Conservation (phyloP, 92 coral and sea anemone species). For the Palythoa heliodiscus region DNA sequence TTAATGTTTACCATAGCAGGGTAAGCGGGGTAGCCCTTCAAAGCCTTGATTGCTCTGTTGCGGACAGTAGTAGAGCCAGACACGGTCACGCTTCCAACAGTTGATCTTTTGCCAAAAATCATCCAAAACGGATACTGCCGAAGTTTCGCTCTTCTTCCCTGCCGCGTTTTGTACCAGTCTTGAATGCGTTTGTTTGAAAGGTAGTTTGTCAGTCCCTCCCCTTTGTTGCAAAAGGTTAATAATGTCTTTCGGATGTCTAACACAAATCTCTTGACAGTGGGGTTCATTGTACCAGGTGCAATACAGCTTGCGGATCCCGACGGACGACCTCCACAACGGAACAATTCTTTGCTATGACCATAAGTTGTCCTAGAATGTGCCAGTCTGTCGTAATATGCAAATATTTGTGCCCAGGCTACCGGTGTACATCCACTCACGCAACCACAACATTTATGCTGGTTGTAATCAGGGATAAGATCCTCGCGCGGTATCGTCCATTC, state of each 20-base stretch:
- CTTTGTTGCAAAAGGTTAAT: conserved; percentile 54
- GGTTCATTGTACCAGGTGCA: conserved; percentile 25
- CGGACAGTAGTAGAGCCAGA: neutral
- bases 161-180: conserved; percentile 26
- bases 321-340: conserved; percentile 6
- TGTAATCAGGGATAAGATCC: conserved; percentile 51
- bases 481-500: too few species aligned
- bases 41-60: neutral
- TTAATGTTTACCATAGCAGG: conserved; percentile 16
- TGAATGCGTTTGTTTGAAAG: neutral
- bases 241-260: neutral
- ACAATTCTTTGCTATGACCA: conserved; percentile 15
- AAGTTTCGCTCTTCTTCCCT: neutral
- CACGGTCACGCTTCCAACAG: neutral
- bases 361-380: neutral
- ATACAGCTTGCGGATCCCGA: neutral
- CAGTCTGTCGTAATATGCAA: conserved; percentile 53
- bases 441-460: conserved; percentile 58
- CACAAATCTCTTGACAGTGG: neutral
- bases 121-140: neutral
- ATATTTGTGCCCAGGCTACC: conserved; percentile 72
- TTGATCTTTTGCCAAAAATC: conserved; percentile 10
- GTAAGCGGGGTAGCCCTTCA: conserved; percentile 38
- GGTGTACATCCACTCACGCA: conserved; percentile 63
- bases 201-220: conserved; percentile 46